Conservation (phyloP, 2,113 vertebrate species). For the Agapornis roseicollis region DNA sequence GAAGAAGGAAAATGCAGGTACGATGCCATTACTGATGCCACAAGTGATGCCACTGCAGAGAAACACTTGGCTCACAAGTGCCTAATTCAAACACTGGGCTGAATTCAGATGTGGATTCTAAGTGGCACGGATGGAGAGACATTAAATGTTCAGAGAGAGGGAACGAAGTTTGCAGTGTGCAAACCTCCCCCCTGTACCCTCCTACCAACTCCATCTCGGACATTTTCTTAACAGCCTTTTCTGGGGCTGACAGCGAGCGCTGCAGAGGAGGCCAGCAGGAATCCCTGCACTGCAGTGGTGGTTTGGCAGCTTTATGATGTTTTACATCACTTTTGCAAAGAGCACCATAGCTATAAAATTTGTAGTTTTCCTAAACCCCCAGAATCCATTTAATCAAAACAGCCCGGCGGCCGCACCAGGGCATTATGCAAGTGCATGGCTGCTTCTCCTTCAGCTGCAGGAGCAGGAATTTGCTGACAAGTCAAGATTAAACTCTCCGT, state of each 20-base stretch:
- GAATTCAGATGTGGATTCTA: neutral
- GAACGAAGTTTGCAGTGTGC: neutral
- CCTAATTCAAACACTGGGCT: neutral
- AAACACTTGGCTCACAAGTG: neutral
- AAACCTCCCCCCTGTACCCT: neutral
- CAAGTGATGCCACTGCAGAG: neutral
- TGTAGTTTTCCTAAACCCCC: conserved; percentile 73
- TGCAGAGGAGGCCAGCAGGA: conserved; percentile 29
- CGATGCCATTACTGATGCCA: neutral
- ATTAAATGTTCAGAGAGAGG: neutral
- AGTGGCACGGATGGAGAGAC: fast-evolving
- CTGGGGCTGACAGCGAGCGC: neutral
- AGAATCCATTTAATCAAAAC: conserved; percentile 77
- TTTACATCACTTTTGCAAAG: conserved; percentile 75
- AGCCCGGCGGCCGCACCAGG: neutral
- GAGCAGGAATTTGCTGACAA: conserved; percentile 56
- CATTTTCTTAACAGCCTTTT: neutral
- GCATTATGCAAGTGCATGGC: conserved; percentile 52
- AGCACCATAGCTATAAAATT: conserved; percentile 71
- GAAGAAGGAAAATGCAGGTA: neutral
- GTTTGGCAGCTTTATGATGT: conserved; percentile 71
- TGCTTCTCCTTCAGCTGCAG: conserved; percentile 13
- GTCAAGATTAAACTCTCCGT: conserved; percentile 35
- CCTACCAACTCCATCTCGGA: neutral
- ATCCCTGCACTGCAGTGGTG: neutral